Evolutionary conservation across 2,113 vertebrate genomes (phyloP), one percentile per base, ranked within the genome.

Genomic region (Oenanthe oenanthe): DNA sequence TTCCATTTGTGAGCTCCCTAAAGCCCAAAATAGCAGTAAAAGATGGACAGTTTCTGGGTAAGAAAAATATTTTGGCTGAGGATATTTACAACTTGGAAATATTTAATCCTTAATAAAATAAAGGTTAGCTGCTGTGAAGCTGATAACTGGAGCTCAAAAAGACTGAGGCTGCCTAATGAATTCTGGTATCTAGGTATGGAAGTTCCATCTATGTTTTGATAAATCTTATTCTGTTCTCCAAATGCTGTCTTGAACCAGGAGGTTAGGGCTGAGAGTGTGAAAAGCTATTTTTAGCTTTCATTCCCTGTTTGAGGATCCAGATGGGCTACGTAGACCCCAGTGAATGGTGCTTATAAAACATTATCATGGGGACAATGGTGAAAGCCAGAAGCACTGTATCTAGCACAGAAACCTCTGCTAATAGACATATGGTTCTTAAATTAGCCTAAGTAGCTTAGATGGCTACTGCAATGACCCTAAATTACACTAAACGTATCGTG

Each of bases 1-100:
- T 96, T 96, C 91, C 87, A 94, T 94, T 97, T 93, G 82, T 95
- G 93, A 97, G 79, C 70, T 96, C 79, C 90, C 89, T 53, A 72
- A 91, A 85, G 92, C 96, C 87, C 79, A 96, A 95, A 97, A 97
- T 96, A 97, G 88, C 85, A 94, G 43, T 63, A 85, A 70, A 96
- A 95, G 85, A 95, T 74, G 83, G 92, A 83, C 93, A 92, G 93
- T 95, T 96, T 96, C 95, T 95, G 89, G 60, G 75, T 93, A 95
- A 89, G 67, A 81, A 90, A 95, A 94, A 91, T 67, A 57, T 60
- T 96, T 92, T 89, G 47, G 24, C 78, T 88, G 58, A 81, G 66
- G 28, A 66, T 83, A 68, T 92, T 96, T 96, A 87, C 67, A 79
- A 77, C 36, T 84, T 83, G 85, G 75, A 93, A 93, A 92, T 87